These are phyloP conservation scores for Cantharis rufa DNA, from an alignment of 2,888 invertebrate genomes.

Conservation along the genomic window DNA sequence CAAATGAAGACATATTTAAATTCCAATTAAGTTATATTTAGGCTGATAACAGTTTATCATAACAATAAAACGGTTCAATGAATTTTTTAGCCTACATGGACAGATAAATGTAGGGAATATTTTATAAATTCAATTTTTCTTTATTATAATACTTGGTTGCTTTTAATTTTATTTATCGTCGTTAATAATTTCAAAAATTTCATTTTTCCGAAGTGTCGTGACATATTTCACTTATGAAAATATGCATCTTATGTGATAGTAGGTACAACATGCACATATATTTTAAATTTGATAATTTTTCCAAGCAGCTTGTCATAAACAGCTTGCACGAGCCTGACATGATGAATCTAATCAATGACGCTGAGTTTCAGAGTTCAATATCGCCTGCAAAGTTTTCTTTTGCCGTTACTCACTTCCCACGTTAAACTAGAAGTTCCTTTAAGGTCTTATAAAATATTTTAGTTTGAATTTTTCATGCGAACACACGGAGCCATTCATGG, in stretches of 20 bases:
- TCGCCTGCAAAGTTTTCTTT: neutral
- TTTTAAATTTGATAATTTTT: neutral
- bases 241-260: neutral
- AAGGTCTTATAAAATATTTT: neutral
- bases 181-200: neutral
- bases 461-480: neutral
- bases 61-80: too few species aligned
- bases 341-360: neutral
- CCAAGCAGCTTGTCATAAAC: neutral
- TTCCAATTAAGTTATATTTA: neutral
- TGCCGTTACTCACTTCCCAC: neutral
- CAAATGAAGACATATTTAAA: neutral
- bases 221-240: neutral
- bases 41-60: neutral
- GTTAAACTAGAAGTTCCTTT: neutral
- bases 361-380: neutral
- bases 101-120: neutral
- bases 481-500: neutral
- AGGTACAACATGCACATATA: neutral
- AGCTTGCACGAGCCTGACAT: neutral
- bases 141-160: neutral
- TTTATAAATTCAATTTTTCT: too few species aligned
- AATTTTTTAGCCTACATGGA: neutral
- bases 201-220: neutral
- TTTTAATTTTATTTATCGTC: neutral